Conservation (phyloP, 2,797 vertebrate genomes). For the Pristis pectinata region DNA sequence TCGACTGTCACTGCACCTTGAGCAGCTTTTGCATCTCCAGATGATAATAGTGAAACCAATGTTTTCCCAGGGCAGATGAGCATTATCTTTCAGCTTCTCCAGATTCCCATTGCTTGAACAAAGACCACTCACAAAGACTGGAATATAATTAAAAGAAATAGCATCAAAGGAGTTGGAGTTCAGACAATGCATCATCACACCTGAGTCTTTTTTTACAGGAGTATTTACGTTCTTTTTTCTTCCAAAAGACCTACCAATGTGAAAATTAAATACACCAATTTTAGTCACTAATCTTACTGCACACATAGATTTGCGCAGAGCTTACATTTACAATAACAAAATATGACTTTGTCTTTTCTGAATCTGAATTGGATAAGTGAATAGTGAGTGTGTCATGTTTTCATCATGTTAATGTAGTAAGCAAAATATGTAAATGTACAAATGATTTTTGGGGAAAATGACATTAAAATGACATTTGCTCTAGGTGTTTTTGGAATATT, state of each 20-base stretch:
- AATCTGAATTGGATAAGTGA: not conserved
- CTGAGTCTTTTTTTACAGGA: too few relatives aligned
- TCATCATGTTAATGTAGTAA: not conserved
- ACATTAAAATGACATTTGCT: not conserved
- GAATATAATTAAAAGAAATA: not conserved
- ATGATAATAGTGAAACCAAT: not conserved
- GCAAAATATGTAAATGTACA: not conserved
- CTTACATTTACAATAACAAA: not conserved
- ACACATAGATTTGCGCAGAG: not conserved
- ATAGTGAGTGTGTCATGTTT: not conserved
- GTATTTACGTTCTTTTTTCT: constrained; percentile 1
- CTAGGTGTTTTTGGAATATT: not conserved
- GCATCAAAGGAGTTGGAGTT: not conserved
- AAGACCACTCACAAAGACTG: not conserved
- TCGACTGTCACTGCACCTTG: not conserved
- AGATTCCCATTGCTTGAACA: constrained; percentile 22
- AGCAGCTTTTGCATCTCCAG: not conserved
- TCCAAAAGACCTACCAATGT: not conserved
- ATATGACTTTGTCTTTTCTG: not conserved
- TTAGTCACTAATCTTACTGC: not conserved
- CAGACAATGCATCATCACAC: not conserved
- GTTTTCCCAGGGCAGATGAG: not conserved
- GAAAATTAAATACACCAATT: not conserved
- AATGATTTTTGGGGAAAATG: not conserved
- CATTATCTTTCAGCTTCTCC: constrained; percentile 26